Evolutionary conservation across 2,113 vertebrate species (phyloP), one percentile per base, ranked within the genome.

Genomic region (Machaerirhynchus nigripectus): DNA sequence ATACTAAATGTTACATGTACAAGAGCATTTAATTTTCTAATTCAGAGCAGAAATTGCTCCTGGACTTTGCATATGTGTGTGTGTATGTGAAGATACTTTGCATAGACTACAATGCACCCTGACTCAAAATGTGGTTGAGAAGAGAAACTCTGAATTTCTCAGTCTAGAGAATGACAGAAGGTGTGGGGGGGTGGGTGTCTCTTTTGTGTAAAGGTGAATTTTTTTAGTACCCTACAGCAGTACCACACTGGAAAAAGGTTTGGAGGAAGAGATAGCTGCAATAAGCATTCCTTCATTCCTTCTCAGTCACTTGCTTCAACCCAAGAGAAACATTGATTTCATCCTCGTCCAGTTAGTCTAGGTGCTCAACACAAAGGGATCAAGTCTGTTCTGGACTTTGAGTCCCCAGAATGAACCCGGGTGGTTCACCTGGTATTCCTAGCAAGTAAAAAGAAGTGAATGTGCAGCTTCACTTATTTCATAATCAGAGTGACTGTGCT

Each of bases 161-260:
- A 40, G 14, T 52, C 67, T 65, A 57, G 65, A 83, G 46, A 82
- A 84, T 35, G 47, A 68, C 19, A 71, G 44, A 73, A 46, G 17
- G 9, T 1, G 10, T 5, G 31, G 24, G 19, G 4, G 13, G 13
- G 3, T n/a, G n/a, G 2, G 2, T 0, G 7, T 3, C 1, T 67
- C 31, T 88, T 92, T 30, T 78, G 28, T 64, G 13, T 56, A 40
- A 67, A 68, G 17, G 9, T 84, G 63, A 44, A 6, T 87, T 27
- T 50, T 79, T 87, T 87, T 79, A 49, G 78, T 57, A 77, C 11
- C 7, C 8, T 78, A 13, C 20, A 19, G 3, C 46, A 53, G 37
- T 74, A 73, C 19, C 28, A 37, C 0, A 3, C 31, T 40, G 46
- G 40, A 81, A 17, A 73, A 75, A 39, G 27, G 23, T 53, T 30